Evolutionary conservation across 2,888 invertebrate genomes (phyloP).

Genomic region (Volucella inanis): DNA sequence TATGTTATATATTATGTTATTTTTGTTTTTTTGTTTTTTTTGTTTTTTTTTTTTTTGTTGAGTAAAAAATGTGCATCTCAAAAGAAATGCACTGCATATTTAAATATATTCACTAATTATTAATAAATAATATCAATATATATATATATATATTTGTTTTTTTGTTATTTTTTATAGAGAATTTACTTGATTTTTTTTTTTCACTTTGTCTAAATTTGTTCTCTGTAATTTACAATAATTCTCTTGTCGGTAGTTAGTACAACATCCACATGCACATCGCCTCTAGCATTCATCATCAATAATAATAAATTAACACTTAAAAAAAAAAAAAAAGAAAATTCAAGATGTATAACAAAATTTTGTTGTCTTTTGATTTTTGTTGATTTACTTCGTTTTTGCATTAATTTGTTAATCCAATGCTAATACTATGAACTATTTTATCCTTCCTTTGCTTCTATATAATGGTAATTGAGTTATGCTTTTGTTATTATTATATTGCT

Average conservation of each 20-base stretch:
- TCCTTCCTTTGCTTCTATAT: constrained; percentile 55
- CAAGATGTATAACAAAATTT: constrained; percentile 74
- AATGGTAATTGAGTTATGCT: constrained; percentile 65
- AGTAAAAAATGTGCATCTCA: constrained; percentile 77
- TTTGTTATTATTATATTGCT: constrained; percentile 72
- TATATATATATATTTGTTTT: constrained; percentile 46
- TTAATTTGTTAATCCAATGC: constrained; percentile 50
- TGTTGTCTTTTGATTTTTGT: constrained; percentile 74
- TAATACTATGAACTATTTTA: constrained; percentile 64
- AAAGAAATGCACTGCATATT: constrained; percentile 77
- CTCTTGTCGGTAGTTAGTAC: constrained; percentile 40
- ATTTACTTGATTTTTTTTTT: constrained; percentile 32
- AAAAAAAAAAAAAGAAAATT: constrained; percentile 20
- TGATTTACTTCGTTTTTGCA: constrained; percentile 56
- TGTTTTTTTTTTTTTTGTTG: constrained; percentile 57
- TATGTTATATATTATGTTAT: constrained; percentile 52
- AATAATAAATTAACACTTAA: constrained; percentile 70
- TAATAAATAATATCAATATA: constrained; percentile 75
- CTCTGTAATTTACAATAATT: constrained; percentile 14
- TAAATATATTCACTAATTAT: constrained; percentile 75
- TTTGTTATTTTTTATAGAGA: constrained; percentile 49
- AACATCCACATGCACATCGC: constrained; percentile 55
- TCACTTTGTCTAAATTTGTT: constrained; percentile 8
- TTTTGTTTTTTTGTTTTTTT: constrained; percentile 47
- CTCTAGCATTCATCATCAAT: constrained; percentile 54